Conservation (phyloP, 2,797 vertebrate genomes). For the Amblyopsis hoosieri region DNA sequence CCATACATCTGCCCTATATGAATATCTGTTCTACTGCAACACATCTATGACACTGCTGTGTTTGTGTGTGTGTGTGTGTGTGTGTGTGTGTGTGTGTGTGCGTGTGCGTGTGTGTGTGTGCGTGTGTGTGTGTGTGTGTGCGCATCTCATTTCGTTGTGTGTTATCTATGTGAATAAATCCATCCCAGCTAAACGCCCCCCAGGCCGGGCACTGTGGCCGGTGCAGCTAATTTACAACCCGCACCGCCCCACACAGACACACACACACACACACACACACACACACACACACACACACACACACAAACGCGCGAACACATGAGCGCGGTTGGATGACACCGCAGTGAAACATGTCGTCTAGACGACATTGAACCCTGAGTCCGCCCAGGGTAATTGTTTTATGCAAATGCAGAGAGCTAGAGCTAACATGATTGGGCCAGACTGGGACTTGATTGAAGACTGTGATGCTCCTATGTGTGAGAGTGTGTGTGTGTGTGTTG, state of each 20-base stretch:
- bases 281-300: not conserved
- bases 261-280: not conserved
- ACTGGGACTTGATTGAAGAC: conserved; percentile 64
- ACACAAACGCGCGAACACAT: conserved; percentile 1
- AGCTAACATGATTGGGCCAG: conserved; percentile 78
- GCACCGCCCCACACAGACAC: not conserved
- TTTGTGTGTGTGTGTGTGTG: conserved; percentile 2
- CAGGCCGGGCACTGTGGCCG: conserved; percentile 86
- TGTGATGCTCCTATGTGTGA: conserved; percentile 3
- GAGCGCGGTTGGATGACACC: conserved; percentile 80
- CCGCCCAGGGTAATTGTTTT: conserved; percentile 88
- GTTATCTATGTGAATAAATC: conserved; percentile 98
- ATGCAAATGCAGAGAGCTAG: conserved; percentile 86
- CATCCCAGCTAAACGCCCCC: conserved; percentile 84
- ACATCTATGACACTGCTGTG: too few species aligned
- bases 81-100: not conserved
- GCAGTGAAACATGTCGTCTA: conserved; percentile 89
- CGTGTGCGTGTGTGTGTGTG: too few species aligned
- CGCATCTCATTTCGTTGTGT: conserved; percentile 64
- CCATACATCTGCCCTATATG: too few species aligned
- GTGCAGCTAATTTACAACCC: conserved; percentile 92
- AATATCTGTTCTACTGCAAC: too few species aligned
- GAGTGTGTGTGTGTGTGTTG: conserved; percentile 23
- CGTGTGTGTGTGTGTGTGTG: not conserved
- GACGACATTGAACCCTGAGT: conserved; percentile 88